Evolutionary conservation across 2,797 vertebrate genomes (phyloP).

Genomic region (Gila robusta): DNA sequence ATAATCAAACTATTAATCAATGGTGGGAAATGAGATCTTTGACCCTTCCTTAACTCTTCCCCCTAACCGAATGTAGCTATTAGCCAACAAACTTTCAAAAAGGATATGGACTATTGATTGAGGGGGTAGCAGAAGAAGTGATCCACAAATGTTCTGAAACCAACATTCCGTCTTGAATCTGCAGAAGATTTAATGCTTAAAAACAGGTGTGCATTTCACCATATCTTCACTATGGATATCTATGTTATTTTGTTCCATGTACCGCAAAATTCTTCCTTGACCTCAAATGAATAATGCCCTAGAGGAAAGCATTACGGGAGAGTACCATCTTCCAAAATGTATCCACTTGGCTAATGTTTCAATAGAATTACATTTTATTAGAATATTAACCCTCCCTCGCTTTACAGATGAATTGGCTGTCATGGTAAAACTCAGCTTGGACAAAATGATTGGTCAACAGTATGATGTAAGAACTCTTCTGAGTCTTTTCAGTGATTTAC

Average conservation of each 20-base stretch:
- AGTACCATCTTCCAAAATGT: constrained; percentile 34
- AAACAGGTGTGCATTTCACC: constrained; percentile 30
- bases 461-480: background rate
- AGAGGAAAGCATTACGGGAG: constrained; percentile 15
- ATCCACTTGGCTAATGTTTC: constrained; percentile 39
- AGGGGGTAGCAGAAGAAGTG: background rate
- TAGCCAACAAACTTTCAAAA: constrained; percentile 24
- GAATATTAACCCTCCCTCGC: constrained; percentile 14
- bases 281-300: constrained; percentile 28
- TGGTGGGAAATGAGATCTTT: constrained; percentile 48
- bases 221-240: constrained; percentile 37
- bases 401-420: constrained; percentile 12
- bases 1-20: constrained; percentile 50
- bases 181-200: background rate
- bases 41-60: constrained; percentile 19
- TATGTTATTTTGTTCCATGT: constrained; percentile 11
- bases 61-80: constrained; percentile 3
- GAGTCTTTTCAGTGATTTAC: constrained; percentile 5
- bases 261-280: constrained; percentile 5
- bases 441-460: background rate
- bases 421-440: constrained; percentile 11
- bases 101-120: constrained; percentile 5
- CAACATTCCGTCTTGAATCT: constrained; percentile 30
- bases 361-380: constrained; percentile 15
- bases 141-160: constrained; percentile 10